Conservation (phyloP, 2,113 vertebrate genomes). For the Pungitius pungitius region DNA sequence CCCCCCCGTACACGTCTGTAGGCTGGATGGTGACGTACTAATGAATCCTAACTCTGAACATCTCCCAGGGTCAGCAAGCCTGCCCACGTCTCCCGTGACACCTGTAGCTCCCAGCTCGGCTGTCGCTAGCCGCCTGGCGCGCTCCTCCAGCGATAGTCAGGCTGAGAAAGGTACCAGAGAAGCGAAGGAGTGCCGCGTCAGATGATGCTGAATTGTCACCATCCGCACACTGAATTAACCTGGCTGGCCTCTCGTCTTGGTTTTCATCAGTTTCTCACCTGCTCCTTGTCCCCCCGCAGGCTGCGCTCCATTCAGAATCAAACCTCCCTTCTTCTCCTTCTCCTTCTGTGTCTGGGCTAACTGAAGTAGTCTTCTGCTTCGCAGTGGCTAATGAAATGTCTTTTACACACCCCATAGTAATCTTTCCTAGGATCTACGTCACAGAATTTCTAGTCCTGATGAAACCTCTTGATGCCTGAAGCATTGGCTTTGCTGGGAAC, state of each 20-base stretch:
- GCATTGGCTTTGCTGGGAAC: slow-evolving; percentile 24
- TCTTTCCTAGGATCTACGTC: slow-evolving; percentile 13
- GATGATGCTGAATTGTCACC: slow-evolving; percentile 10
- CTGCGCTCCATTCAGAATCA: slow-evolving; percentile 48
- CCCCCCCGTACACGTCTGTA: not conserved
- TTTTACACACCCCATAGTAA: not conserved
- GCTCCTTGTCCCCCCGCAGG: slow-evolving; percentile 44
- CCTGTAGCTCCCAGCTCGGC: slow-evolving; percentile 88
- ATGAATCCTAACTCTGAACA: slow-evolving; percentile 72
- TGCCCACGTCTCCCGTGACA: slow-evolving; percentile 82
- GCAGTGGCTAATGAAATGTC: slow-evolving; percentile 6
- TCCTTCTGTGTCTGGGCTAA: slow-evolving; percentile 14
- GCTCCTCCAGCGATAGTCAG: slow-evolving; percentile 88
- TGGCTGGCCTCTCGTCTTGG: not conserved
- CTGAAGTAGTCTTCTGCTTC: slow-evolving; percentile 29
- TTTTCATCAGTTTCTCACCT: slow-evolving; percentile 33
- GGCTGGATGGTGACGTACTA: slow-evolving; percentile 21
- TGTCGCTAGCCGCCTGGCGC: slow-evolving; percentile 90
- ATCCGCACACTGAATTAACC: slow-evolving; percentile 41
- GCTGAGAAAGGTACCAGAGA: slow-evolving; percentile 88
- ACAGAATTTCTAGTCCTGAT: slow-evolving; percentile 11
- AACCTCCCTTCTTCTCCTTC: slow-evolving; percentile 11
- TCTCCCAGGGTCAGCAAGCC: slow-evolving; percentile 89
- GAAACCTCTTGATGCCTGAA: slow-evolving; percentile 12
- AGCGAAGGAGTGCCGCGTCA: slow-evolving; percentile 17